Conservation (phyloP, 23 tunicate genomes). For the Halocynthia roretzi region DNA sequence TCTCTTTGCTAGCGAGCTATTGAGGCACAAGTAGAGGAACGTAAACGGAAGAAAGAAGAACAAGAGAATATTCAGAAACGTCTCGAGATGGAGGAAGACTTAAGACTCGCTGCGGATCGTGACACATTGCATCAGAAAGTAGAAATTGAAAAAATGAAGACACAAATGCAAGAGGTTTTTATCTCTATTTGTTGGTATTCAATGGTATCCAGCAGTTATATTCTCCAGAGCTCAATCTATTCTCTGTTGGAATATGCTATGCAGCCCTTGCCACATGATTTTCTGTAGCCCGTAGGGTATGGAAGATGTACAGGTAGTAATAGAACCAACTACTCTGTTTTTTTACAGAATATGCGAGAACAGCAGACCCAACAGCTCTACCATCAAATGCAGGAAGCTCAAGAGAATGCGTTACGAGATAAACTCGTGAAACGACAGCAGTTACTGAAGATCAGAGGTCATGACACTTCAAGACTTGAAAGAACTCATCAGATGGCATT, state of each 20-base stretch:
- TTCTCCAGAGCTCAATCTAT: too few relatives aligned
- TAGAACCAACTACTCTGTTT: too few relatives aligned
- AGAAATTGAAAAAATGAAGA: constrained; percentile 59
- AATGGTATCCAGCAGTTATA: too few relatives aligned
- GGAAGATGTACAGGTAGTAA: too few relatives aligned
- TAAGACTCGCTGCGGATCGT: constrained; percentile 49
- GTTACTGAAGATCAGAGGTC: constrained; percentile 29
- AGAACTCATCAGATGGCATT: constrained; percentile 31
- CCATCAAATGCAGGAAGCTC: constrained; percentile 81
- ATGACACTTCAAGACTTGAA: constrained; percentile 88
- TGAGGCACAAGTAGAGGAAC: constrained; percentile 47
- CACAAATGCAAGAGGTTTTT: constrained; percentile 50
- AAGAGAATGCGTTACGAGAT: constrained; percentile 70
- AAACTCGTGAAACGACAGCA: constrained; percentile 58
- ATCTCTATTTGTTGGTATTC: too few relatives aligned
- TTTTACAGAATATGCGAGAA: constrained; percentile 53
- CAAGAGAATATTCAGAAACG: constrained; percentile 28
- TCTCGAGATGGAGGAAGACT: constrained; percentile 61
- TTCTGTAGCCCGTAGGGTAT: too few relatives aligned
- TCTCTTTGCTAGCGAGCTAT: not conserved
- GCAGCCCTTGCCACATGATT: too few relatives aligned
- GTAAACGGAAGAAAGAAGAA: constrained; percentile 45
- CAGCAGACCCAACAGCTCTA: constrained; percentile 65
- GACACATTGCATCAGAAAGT: constrained; percentile 33
- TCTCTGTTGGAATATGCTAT: too few relatives aligned